phyloP scores from a whole-genome alignment of 2,888 invertebrate species.

The Apeira syringaria region DNA sequence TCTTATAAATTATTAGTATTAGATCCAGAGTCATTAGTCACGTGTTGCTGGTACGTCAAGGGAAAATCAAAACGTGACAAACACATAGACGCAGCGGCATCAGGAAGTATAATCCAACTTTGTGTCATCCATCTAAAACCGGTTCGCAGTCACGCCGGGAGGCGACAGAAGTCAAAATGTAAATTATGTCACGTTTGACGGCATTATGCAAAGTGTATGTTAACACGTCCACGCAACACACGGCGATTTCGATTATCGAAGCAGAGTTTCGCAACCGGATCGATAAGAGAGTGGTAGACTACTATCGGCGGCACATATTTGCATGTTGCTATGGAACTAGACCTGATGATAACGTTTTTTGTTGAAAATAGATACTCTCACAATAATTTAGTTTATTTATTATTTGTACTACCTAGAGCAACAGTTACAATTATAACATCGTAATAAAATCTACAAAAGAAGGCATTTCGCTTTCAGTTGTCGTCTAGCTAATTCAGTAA shows the following conservation, averaged over 20 bases:
- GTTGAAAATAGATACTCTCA: no score
- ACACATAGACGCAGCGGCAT: not conserved
- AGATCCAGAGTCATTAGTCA: no score
- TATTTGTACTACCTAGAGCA: no score
- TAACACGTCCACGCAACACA: slow-evolving; percentile 38
- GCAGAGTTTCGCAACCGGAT: slow-evolving; percentile 39
- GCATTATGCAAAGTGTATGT: slow-evolving; percentile 41
- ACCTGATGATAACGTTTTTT: no score
- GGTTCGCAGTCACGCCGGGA: slow-evolving; percentile 5
- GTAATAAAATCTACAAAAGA: no score
- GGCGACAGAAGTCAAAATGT: slow-evolving; percentile 21
- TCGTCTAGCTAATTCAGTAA: no score
- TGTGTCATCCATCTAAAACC: slow-evolving; percentile 3
- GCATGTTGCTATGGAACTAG: slow-evolving; percentile 24
- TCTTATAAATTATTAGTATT: no score
- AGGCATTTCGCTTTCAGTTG: no score
- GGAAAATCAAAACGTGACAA: slow-evolving; percentile 12
- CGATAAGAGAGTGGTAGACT: slow-evolving; percentile 31
- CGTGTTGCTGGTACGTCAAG: not conserved
- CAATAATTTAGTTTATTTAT: no score
- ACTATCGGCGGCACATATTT: slow-evolving; percentile 30
- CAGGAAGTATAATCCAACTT: slow-evolving; percentile 16
- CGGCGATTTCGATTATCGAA: slow-evolving; percentile 36
- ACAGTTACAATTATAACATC: no score
- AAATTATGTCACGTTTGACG: slow-evolving; percentile 44